A percentile compares a stretch with the other conserved stretches of the same genome.
Evolutionary conservation across 2,113 vertebrate species (phyloP).

Genomic region (Meleagris gallopavo): DNA sequence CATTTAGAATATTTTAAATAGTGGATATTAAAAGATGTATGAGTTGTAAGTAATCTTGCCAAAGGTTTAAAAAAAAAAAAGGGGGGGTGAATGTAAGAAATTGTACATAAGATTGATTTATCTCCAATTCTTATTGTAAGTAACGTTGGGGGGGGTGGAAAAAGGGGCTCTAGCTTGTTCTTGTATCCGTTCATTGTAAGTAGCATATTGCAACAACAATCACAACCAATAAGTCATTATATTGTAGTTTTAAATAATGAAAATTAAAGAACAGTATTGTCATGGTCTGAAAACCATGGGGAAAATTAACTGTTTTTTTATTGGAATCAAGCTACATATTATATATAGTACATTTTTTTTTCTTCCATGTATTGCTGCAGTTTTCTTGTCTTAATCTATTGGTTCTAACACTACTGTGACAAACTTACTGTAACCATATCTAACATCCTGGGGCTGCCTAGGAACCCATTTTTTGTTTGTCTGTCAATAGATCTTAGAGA

Average conservation of each 20-base stretch:
- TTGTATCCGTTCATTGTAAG: constrained; percentile 76
- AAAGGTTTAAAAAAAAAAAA: constrained; percentile 86
- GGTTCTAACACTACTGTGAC: constrained; percentile 80
- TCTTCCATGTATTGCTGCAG: constrained; percentile 75
- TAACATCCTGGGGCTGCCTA: constrained; percentile 42
- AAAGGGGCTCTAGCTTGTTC: constrained; percentile 73
- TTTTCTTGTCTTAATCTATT: constrained; percentile 78
- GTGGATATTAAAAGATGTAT: constrained; percentile 90
- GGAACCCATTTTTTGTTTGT: constrained; percentile 70
- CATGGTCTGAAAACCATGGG: constrained; percentile 74
- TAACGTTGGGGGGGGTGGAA: constrained; percentile 63
- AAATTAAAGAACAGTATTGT: constrained; percentile 79
- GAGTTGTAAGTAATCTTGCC: constrained; percentile 99
- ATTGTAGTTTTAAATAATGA: constrained; percentile 73
- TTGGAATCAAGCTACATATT: constrained; percentile 71
- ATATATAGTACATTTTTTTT: constrained; percentile 72
- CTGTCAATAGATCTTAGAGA: constrained; percentile 48
- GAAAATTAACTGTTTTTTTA: constrained; percentile 72
- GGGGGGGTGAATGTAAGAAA: constrained; percentile 86
- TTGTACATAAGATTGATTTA: constrained; percentile 88
- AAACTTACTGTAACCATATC: constrained; percentile 72
- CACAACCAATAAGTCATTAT: constrained; percentile 78
- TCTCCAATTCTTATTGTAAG: constrained; percentile 81
- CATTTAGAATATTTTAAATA: constrained; percentile 99
- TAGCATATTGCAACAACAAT: constrained; percentile 81